Conservation (phyloP, 1,140 invertebrate genomes). For the Amyelois transitella region DNA sequence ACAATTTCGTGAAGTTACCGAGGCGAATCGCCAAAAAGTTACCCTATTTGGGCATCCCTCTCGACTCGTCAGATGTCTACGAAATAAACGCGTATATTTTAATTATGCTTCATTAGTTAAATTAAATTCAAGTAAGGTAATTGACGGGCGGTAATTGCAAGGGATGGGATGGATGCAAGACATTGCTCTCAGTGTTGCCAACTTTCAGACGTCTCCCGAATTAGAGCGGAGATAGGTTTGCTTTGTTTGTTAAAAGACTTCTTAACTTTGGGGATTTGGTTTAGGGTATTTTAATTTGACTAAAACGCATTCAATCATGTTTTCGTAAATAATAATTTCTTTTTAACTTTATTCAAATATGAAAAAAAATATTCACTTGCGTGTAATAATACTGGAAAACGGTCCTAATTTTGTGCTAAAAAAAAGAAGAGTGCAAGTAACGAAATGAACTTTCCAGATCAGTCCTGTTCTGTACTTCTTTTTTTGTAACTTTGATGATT, state of each 20-base stretch:
- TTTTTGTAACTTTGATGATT: no score
- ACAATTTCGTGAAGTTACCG: slow-evolving; percentile 1
- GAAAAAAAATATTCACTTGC: no score
- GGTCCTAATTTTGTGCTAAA: no score
- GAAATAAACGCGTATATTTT: slow-evolving; percentile 69
- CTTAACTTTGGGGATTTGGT: slow-evolving; percentile 29
- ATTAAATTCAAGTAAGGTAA: slow-evolving; percentile 71
- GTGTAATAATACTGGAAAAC: no score
- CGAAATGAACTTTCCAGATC: no score
- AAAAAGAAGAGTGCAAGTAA: no score
- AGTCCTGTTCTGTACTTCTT: no score
- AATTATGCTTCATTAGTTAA: slow-evolving; percentile 72
- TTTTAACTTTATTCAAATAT: background rate
- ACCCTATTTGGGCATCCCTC: slow-evolving; percentile 9
- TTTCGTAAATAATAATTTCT: slow-evolving; percentile 4
- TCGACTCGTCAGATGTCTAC: slow-evolving; percentile 33
- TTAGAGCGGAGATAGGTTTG: slow-evolving; percentile 1
- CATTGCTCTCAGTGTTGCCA: slow-evolving; percentile 41
- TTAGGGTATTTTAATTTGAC: slow-evolving; percentile 33
- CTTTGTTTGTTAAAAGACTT: slow-evolving; percentile 46
- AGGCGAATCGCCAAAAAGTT: slow-evolving; percentile 5
- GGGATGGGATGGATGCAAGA: slow-evolving; percentile 35
- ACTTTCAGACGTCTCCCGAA: slow-evolving; percentile 21
- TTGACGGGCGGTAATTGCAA: slow-evolving; percentile 63
- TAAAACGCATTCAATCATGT: slow-evolving; percentile 19